Conservation (phyloP, 2,888 invertebrate species). For the Troglohyphantes excavatus region DNA sequence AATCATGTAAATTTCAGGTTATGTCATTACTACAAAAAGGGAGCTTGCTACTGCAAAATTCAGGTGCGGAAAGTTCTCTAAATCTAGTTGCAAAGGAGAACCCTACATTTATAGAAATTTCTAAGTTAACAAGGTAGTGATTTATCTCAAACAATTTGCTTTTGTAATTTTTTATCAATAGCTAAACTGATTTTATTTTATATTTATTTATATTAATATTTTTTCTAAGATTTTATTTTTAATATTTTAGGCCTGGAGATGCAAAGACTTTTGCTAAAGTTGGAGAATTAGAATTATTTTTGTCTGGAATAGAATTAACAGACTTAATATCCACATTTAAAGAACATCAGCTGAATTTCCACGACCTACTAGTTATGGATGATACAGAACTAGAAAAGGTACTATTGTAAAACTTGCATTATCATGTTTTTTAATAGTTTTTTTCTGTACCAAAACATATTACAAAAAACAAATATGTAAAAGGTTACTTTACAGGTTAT, state of each 20-base stretch:
- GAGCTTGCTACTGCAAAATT: not conserved
- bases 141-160: not conserved
- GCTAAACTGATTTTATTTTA: not conserved
- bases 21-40: conserved; percentile 45
- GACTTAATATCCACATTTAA: conserved; percentile 82
- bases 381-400: conserved; percentile 83
- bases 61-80: not conserved
- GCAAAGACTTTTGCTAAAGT: conserved; percentile 35
- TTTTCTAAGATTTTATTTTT: not conserved
- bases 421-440: not conserved
- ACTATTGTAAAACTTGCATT: conserved; percentile 15
- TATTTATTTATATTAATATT: not conserved
- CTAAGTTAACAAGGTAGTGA: not conserved
- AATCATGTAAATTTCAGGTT: conserved; percentile 16
- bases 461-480: too few species aligned
- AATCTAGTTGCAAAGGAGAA: not conserved
- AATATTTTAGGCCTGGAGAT: conserved; percentile 3
- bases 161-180: not conserved
- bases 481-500: too few species aligned
- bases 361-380: conserved; percentile 82
- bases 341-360: conserved; percentile 82
- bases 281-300: conserved; percentile 83
- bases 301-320: conserved; percentile 82
- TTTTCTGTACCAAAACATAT: not conserved
- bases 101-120: not conserved